A percentile compares a stretch with the other conserved stretches of the same genome.
Evolutionary conservation across 2,888 invertebrate species (phyloP).

Genomic region (Apotomis capreana): DNA sequence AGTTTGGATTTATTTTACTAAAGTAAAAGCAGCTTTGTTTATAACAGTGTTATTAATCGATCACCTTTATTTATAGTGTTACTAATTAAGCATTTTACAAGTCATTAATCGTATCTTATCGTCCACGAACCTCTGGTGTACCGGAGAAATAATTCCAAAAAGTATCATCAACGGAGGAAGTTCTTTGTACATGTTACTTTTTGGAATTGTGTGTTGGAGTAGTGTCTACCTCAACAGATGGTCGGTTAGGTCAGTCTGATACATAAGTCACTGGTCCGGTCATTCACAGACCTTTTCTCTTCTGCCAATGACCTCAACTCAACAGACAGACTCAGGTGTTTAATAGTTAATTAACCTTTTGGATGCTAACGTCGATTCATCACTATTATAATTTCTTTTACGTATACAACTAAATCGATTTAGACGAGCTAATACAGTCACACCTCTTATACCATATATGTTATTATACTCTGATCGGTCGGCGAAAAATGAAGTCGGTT

Average conservation of each 20-base stretch:
- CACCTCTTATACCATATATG: no score
- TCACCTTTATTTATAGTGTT: constrained; percentile 29
- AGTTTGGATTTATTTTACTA: not conserved
- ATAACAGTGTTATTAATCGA: not conserved
- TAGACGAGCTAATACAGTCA: no score
- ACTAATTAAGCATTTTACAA: constrained; percentile 30
- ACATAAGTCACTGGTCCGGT: constrained; percentile 1
- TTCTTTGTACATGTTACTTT: not conserved
- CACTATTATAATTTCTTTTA: not conserved
- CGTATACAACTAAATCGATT: no score
- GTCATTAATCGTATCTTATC: constrained; percentile 32
- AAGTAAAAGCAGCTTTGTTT: not conserved
- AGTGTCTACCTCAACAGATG: constrained; percentile 15
- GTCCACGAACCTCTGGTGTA: constrained; percentile 3
- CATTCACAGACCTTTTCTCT: not conserved
- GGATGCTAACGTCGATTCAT: not conserved
- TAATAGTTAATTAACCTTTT: not conserved
- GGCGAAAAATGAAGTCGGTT: no score
- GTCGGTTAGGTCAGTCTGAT: constrained; percentile 5
- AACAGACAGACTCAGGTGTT: not conserved
- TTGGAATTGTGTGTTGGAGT: not conserved
- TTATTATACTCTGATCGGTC: no score
- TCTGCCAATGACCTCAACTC: constrained; percentile 19
- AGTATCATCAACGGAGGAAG: not conserved
- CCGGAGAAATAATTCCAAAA: not conserved